phyloP scores from a whole-genome alignment of 2,888 invertebrate species.

The Parnassius orleans region DNA sequence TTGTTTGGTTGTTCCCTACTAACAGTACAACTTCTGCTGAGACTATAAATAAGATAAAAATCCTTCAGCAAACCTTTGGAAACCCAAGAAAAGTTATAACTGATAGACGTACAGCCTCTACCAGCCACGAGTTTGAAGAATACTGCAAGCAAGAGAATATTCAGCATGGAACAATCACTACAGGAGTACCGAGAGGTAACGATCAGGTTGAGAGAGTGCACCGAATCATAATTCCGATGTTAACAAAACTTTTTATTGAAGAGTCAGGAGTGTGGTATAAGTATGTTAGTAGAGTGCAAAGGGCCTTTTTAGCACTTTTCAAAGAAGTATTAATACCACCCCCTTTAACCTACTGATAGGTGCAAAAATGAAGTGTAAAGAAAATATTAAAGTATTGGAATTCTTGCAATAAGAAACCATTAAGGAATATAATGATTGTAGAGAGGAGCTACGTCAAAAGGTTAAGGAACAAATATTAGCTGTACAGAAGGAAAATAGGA shows the following conservation, averaged over 20 bases:
- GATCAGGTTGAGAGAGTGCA: no score
- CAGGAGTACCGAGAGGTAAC: no score
- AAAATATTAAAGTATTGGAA: slow-evolving; percentile 1
- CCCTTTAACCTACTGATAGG: no score
- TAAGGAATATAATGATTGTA: slow-evolving; percentile 9
- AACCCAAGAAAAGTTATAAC: slow-evolving; percentile 36
- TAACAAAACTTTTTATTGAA: no score
- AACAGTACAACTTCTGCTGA: slow-evolving; percentile 42
- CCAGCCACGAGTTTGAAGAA: slow-evolving; percentile 39
- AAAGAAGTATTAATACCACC: not conserved
- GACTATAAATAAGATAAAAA: slow-evolving; percentile 37
- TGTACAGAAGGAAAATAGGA: slow-evolving; percentile 29
- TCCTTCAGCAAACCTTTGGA: slow-evolving; percentile 30
- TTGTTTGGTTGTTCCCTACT: slow-evolving; percentile 48
- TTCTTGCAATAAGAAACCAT: not conserved
- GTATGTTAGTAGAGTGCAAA: not conserved
- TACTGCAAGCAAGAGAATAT: slow-evolving; percentile 4
- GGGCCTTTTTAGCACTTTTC: no score
- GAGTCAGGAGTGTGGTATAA: not conserved
- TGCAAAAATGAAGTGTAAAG: slow-evolving; percentile 5
- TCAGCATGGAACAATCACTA: not conserved
- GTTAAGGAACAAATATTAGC: slow-evolving; percentile 24
- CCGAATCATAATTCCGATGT: no score
- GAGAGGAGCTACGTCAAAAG: slow-evolving; percentile 19
- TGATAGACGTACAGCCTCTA: slow-evolving; percentile 50